Evolutionary conservation across 2,113 vertebrate species (phyloP).

Genomic region (Tupaia tana): DNA sequence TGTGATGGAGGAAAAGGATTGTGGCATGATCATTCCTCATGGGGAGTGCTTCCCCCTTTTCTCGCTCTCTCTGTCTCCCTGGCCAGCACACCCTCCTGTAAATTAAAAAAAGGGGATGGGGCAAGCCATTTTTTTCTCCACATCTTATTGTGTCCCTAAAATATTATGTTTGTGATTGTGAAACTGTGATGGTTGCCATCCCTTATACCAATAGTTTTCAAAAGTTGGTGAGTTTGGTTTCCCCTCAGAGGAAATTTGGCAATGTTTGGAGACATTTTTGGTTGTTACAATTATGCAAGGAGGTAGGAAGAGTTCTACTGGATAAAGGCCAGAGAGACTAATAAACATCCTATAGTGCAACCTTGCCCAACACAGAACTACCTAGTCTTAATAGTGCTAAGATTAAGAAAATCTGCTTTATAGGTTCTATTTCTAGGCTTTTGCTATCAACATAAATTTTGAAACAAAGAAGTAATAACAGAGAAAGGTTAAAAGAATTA

Average conservation of each 20-base stretch:
- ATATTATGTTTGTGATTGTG: not conserved
- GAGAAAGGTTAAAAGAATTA: conserved; percentile 50
- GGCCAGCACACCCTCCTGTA: no score
- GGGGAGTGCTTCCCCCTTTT: no score
- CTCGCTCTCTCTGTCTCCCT: no score
- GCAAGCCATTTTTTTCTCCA: not conserved
- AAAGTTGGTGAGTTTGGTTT: conserved; percentile 23
- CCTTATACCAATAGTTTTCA: not conserved
- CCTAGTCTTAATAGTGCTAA: not conserved
- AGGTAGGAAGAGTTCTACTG: not conserved
- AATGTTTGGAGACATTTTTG: not conserved
- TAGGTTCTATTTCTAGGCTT: conserved; percentile 7
- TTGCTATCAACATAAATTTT: not conserved
- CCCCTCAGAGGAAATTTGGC: not conserved
- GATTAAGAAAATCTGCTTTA: not conserved
- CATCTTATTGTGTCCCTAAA: not conserved
- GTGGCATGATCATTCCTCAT: no score
- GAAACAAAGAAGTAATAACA: conserved; percentile 21
- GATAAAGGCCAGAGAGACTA: not conserved
- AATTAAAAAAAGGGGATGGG: no score
- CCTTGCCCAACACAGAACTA: not conserved
- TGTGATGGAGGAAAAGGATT: no score
- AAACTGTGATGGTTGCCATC: not conserved
- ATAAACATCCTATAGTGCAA: not conserved
- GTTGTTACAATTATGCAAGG: not conserved